phyloP scores from a whole-genome alignment of 2,113 vertebrate genomes.

The Scortum barcoo region DNA sequence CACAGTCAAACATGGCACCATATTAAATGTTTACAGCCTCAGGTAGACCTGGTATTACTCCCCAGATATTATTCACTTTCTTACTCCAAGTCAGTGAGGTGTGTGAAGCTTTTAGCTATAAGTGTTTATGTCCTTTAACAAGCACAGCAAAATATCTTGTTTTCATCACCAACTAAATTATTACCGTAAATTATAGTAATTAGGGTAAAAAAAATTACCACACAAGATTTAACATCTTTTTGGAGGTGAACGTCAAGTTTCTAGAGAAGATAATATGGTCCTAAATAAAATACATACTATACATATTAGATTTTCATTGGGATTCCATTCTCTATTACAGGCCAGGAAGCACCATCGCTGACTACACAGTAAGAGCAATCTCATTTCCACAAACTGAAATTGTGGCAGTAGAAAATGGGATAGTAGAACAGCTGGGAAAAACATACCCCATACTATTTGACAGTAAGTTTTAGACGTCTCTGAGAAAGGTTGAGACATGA shows the following conservation, averaged over 20 bases:
- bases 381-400: fast-evolving
- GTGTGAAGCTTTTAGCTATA: no score
- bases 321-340: conserved; percentile 41
- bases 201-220: not conserved
- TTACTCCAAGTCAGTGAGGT: no score
- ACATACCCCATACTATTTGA: not conserved
- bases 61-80: no score
- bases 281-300: not conserved
- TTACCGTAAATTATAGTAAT: no score
- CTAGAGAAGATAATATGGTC: not conserved
- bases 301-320: not conserved
- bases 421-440: not conserved
- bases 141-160: no score
- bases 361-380: not conserved
- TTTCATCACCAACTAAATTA: no score
- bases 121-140: no score
- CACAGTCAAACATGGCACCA: no score
- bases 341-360: conserved; percentile 53
- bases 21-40: no score
- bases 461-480: conserved; percentile 32
- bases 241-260: not conserved
- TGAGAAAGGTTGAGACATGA: not conserved
- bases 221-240: not conserved
- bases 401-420: fast-evolving
- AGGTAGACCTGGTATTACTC: no score